Conservation (phyloP, 2,113 vertebrate species). For the Vidua macroura region DNA sequence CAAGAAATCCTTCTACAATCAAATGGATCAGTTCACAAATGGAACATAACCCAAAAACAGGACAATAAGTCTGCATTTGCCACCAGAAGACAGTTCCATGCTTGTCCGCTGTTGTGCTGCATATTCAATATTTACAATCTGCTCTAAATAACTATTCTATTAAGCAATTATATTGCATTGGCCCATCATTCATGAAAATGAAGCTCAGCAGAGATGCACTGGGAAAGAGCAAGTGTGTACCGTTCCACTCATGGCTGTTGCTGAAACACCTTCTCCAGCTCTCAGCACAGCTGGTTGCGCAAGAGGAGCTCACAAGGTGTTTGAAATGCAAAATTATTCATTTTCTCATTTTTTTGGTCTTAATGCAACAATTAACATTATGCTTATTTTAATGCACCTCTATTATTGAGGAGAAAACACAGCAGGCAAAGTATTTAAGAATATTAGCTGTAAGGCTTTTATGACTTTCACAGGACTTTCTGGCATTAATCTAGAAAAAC, state of each 20-base stretch:
- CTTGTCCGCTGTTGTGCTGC: background rate
- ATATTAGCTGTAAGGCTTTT: background rate
- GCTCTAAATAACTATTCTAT: background rate
- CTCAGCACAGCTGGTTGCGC: accelerated
- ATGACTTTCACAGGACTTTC: background rate
- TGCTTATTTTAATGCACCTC: background rate
- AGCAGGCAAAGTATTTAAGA: background rate
- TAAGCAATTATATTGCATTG: background rate
- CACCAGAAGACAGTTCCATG: background rate
- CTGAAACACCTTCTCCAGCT: background rate
- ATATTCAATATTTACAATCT: background rate
- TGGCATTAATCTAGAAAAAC: conserved; percentile 21
- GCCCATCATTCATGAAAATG: background rate
- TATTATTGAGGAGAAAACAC: background rate
- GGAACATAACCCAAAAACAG: background rate
- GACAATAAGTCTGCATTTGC: background rate
- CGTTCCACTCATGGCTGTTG: background rate
- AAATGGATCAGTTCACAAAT: background rate
- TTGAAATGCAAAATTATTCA: background rate
- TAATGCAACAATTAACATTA: background rate
- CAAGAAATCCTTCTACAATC: background rate
- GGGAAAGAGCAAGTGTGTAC: accelerated
- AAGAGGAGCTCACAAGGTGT: background rate
- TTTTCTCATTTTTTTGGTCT: background rate
- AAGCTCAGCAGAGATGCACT: background rate